Base-by-base conservation (phyloP, 2,888 invertebrate species). In the Lycia hirtaria region DNA sequence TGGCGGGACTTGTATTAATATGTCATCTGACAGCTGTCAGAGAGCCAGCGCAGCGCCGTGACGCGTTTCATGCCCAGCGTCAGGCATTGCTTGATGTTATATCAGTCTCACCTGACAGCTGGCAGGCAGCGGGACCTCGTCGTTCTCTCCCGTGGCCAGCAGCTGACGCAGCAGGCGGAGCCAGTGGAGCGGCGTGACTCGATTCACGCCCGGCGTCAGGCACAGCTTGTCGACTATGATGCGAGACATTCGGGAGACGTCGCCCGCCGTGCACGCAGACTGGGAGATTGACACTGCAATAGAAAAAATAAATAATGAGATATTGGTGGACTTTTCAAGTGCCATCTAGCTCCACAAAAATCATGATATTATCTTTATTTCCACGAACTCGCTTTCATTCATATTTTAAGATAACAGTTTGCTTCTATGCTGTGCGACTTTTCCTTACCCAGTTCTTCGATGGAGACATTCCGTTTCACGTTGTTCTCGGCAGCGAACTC, bases 201-300 rank as follows among this genome's bases (percentile, higher is more conserved):
- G 93, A 47, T 93, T 86, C 48, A 93, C 91, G 52, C 93, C 93
- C 62, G 92, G 88, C 62, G 94, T 93, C 6, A 83, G 67, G 65
- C 94, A 94, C 71, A 97, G 93, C 88, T 98, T 98, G 85, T 95
- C 94, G 15, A 93, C 93, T 72, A 98, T 94, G 58, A 97, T 95
- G 57, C 94, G 94, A 53, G 97, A 96, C 98, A 98, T 98, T 67
- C 98, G 95, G 17, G 94, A 88, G 75, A 98, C 94, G 91, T 98
- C 98, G 71, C 96, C 95, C 48, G 95, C 94, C 20, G 97, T 96
- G 88, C 97, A 97, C 76, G 96, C 95, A 75, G 96, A 96, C 83
- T 96, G 94, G 0, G 94, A 94, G 62, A 94, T 93, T 1, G 93
- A 92, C 41, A 92, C 88, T 92, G 77, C 1, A 67, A 67, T 0